These are phyloP conservation scores for Athetis lepigone DNA, from an alignment of 2,888 invertebrate genomes.

Conservation along the genomic window DNA sequence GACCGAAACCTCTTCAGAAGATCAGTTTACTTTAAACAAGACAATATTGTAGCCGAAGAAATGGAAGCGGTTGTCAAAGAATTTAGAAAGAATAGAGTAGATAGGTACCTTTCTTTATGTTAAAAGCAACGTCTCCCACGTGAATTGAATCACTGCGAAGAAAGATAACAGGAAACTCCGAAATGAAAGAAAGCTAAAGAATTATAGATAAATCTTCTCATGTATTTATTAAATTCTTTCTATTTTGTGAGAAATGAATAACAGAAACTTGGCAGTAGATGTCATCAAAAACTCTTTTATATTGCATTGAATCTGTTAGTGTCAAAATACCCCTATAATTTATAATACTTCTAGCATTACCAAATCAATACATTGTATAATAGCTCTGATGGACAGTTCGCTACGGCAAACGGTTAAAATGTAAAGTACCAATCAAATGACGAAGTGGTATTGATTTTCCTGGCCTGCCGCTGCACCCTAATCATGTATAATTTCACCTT, in stretches of 20 bases:
- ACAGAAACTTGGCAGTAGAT: not conserved
- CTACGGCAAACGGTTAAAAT: conserved; percentile 17
- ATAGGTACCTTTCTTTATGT: conserved; percentile 11
- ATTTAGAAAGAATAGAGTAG: conserved; percentile 32
- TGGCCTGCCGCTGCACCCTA: conserved; percentile 35
- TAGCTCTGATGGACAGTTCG: conserved; percentile 5
- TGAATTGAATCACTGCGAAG: conserved; percentile 38
- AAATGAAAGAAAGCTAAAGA: conserved; percentile 35
- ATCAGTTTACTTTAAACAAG: conserved; percentile 10
- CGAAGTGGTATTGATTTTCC: conserved; percentile 45
- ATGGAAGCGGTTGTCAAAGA: conserved; percentile 30
- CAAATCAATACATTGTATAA: conserved; percentile 11
- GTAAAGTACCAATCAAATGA: conserved; percentile 25
- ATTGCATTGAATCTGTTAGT: conserved; percentile 8
- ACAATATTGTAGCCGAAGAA: conserved; percentile 19
- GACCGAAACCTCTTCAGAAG: not conserved
- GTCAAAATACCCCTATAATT: not conserved
- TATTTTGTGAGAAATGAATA: conserved; percentile 2
- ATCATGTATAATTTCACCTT: conserved; percentile 43
- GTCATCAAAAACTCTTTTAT: conserved; percentile 12
- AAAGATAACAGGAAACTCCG: conserved; percentile 30
- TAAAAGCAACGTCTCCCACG: conserved; percentile 34
- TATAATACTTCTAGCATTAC: not conserved
- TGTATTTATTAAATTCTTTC: conserved; percentile 9
- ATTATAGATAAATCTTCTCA: conserved; percentile 16